These are phyloP conservation scores for Zaprionus bogoriensis DNA, from an alignment of 2,888 invertebrate genomes.

Conservation along the genomic window DNA sequence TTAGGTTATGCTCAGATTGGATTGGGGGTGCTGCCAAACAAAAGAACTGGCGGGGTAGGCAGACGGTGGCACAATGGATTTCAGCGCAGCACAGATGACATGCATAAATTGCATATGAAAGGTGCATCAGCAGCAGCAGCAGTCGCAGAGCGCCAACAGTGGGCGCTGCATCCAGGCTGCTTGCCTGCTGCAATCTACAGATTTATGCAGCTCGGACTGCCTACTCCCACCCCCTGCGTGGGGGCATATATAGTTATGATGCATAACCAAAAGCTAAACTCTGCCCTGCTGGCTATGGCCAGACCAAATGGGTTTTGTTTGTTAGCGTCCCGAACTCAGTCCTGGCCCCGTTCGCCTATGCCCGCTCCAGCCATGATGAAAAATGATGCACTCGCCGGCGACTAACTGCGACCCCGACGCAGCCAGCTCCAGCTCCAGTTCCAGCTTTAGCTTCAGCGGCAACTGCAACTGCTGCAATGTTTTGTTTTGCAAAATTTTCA, in stretches of 20 bases:
- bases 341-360: constrained; percentile 24
- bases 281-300: constrained; percentile 38
- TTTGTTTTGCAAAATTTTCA: constrained; percentile 71
- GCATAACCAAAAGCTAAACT: constrained; percentile 68
- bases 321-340: too few species aligned
- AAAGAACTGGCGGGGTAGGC: background rate
- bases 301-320: constrained; percentile 65
- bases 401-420: constrained; percentile 15
- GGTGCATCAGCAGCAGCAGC: constrained; percentile 57
- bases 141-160: constrained; percentile 4
- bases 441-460: constrained; percentile 11
- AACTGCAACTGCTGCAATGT: constrained; percentile 38
- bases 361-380: constrained; percentile 44
- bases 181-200: constrained; percentile 61
- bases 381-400: constrained; percentile 72
- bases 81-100: constrained; percentile 60
- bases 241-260: constrained; percentile 65
- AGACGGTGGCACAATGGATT: constrained; percentile 48
- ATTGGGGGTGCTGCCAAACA: background rate
- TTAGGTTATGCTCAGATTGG: constrained; percentile 36
- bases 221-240: background rate
- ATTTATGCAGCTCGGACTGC: constrained; percentile 61
- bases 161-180: constrained; percentile 25
- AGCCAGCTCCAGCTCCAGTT: background rate
- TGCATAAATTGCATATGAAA: constrained; percentile 77